A percentile compares a stretch with the other conserved stretches of the same genome.
These are phyloP conservation scores for Magallana nippona DNA, from an alignment of 2,888 invertebrate species.

Conservation along the genomic window DNA sequence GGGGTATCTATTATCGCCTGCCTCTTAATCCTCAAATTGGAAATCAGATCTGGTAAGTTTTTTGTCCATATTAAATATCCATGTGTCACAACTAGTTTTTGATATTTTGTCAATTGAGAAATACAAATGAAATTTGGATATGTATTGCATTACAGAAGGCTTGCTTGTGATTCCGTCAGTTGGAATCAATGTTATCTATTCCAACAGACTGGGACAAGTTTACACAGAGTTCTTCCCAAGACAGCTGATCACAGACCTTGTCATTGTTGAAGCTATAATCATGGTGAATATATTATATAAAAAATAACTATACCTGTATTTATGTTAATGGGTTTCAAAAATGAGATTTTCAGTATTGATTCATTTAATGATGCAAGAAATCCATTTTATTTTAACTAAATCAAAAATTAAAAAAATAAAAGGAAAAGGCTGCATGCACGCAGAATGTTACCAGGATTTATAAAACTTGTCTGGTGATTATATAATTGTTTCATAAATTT, in stretches of 20 bases:
- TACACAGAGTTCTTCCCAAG: conserved; percentile 40
- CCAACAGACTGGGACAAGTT: conserved; percentile 35
- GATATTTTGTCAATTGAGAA: no score
- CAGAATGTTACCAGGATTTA: no score
- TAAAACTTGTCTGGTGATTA: neutral
- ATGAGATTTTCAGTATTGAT: no score
- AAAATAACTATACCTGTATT: no score
- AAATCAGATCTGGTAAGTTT: neutral
- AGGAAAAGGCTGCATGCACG: no score
- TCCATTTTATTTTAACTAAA: no score
- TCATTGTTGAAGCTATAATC: conserved; percentile 43
- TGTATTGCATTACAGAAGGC: conserved; percentile 37
- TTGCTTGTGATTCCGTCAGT: conserved; percentile 40
- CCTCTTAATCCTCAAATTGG: neutral
- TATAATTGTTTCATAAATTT: neutral
- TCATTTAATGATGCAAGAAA: no score
- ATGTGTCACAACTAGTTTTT: no score
- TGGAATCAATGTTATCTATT: conserved; percentile 38
- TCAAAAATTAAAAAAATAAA: no score
- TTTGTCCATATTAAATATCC: no score
- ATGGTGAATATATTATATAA: conserved; percentile 34
- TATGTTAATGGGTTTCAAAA: no score
- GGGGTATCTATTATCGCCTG: neutral
- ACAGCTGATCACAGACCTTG: conserved; percentile 35
- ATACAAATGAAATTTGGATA: no score